Conservation (phyloP, 2,888 invertebrate genomes). For the Scaptomyza reducta region DNA sequence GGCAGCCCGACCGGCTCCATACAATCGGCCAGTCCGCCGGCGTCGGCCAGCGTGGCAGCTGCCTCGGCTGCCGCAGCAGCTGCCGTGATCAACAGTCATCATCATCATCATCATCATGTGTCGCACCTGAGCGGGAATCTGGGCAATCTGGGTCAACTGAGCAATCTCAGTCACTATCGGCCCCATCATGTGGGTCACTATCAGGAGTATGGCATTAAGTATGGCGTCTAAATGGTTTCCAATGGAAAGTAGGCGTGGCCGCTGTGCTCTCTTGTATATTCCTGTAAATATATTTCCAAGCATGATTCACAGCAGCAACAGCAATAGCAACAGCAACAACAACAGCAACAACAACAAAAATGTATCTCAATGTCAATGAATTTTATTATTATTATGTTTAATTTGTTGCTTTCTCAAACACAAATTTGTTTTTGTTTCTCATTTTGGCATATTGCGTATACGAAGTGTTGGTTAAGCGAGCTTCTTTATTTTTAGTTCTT, state of each 20-base stretch:
- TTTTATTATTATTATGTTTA: constrained; percentile 14
- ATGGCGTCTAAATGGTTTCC: constrained; percentile 80
- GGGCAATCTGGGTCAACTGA: constrained; percentile 82
- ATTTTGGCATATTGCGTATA: constrained; percentile 42
- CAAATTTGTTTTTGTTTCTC: constrained; percentile 25
- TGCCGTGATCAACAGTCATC: constrained; percentile 81
- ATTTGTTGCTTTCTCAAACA: constrained; percentile 29
- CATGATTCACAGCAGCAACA: constrained; percentile 59
- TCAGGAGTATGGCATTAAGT: constrained; percentile 84
- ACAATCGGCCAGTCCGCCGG: constrained; percentile 84
- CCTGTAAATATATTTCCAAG: constrained; percentile 70
- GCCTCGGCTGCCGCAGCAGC: constrained; percentile 77
- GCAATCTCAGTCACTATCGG: constrained; percentile 84
- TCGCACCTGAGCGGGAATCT: constrained; percentile 82
- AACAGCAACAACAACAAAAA: constrained; percentile 18
- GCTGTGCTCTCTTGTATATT: constrained; percentile 76
- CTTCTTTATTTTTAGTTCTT: constrained; percentile 48
- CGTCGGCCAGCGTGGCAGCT: constrained; percentile 70
- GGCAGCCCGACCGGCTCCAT: constrained; percentile 84
- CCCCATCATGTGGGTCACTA: constrained; percentile 84
- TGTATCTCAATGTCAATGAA: constrained; percentile 58
- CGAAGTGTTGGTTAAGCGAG: constrained; percentile 39
- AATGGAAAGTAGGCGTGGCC: constrained; percentile 26
- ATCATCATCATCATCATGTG: constrained; percentile 81
- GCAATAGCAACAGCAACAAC: constrained; percentile 12